Evolutionary conservation across 1,140 invertebrate genomes (phyloP).

Genomic region (Drosophila sp.): DNA sequence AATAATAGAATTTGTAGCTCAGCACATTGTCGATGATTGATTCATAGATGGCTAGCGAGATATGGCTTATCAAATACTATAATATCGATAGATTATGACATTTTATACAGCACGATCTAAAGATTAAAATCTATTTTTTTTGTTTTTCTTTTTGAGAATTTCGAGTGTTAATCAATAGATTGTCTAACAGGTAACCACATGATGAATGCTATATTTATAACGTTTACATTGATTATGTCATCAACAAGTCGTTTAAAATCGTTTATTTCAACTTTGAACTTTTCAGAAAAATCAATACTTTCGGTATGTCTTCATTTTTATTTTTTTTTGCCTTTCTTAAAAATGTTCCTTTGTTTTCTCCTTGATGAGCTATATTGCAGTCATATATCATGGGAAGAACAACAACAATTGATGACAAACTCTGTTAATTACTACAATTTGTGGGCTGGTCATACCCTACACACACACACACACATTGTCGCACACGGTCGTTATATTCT

Average conservation of each 20-base stretch:
- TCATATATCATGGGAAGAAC: conserved; percentile 34
- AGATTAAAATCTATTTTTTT: conserved; percentile 11
- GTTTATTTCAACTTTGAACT: too few species aligned
- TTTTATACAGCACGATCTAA: background rate
- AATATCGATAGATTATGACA: conserved; percentile 18
- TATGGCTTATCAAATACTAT: conserved; percentile 26
- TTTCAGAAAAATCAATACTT: too few species aligned
- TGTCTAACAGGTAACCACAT: conserved; percentile 1
- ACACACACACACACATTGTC: conserved; percentile 1
- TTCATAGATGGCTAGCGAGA: conserved; percentile 19
- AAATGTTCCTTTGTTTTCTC: background rate
- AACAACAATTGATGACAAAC: conserved; percentile 40
- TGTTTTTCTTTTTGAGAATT: background rate
- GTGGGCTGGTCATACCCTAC: conserved; percentile 22
- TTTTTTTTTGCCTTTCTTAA: too few species aligned
- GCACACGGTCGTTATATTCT: conserved; percentile 14
- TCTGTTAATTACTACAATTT: conserved; percentile 47
- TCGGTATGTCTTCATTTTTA: too few species aligned
- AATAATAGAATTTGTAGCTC: conserved; percentile 23
- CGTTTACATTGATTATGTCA: conserved; percentile 5
- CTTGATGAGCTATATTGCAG: conserved; percentile 12
- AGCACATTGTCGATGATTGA: conserved; percentile 25
- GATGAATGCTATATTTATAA: background rate
- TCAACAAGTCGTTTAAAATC: too few species aligned
- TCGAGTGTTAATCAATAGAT: conserved; percentile 16